A percentile compares a stretch with the other conserved stretches of the same genome.
Conservation (phyloP, 2,888 invertebrate species). For the Dicyrtomina minuta region DNA sequence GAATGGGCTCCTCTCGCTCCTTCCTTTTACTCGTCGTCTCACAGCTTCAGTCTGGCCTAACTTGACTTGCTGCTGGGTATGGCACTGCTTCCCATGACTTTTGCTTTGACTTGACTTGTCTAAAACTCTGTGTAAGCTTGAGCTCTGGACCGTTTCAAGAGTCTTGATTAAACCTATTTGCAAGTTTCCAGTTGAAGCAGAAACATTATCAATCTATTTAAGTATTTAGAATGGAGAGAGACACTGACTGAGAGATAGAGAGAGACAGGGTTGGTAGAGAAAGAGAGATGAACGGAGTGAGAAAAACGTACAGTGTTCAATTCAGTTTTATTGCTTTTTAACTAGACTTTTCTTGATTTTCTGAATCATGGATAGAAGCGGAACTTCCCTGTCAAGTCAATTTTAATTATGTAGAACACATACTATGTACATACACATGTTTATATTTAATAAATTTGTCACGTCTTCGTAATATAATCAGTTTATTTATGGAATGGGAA, state of each 20-base stretch:
- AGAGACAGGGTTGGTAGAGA: neutral
- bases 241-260: neutral
- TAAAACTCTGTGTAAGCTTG: neutral
- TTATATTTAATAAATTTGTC: too few species aligned
- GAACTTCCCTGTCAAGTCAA: slow-evolving; percentile 9
- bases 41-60: too few species aligned
- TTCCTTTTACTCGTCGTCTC: too few species aligned
- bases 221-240: slow-evolving; percentile 13
- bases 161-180: slow-evolving; percentile 31
- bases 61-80: too few species aligned
- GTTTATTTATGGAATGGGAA: neutral
- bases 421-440: too few species aligned
- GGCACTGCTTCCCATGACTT: too few species aligned
- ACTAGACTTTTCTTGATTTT: slow-evolving; percentile 33
- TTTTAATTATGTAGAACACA: too few species aligned
- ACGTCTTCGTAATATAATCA: too few species aligned
- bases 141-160: slow-evolving; percentile 28
- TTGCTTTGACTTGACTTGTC: too few species aligned
- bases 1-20: slow-evolving; percentile 15
- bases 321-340: slow-evolving; percentile 31
- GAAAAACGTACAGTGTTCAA: slow-evolving; percentile 14
- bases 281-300: neutral
- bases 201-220: slow-evolving; percentile 23
- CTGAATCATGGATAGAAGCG: slow-evolving; percentile 16
- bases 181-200: neutral